A percentile compares a stretch with the other conserved stretches of the same genome.
phyloP scores from a whole-genome alignment of 2,888 invertebrate genomes.

The Agrochola lota region DNA sequence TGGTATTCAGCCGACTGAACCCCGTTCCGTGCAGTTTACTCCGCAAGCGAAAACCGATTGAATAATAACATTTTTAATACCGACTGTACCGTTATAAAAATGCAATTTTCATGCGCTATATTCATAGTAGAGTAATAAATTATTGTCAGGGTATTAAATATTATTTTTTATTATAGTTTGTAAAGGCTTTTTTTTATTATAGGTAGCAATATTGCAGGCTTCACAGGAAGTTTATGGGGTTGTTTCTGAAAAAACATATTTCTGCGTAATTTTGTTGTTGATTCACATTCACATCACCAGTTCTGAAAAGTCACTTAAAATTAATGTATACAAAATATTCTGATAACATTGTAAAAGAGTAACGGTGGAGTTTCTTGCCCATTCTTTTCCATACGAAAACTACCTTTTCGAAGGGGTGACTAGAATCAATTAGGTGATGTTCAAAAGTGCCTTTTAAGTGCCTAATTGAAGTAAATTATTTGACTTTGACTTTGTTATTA shows the following conservation, averaged over 20 bases:
- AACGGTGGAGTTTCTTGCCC: too few relatives aligned
- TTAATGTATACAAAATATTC: too few relatives aligned
- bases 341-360: too few relatives aligned
- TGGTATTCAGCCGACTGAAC: not conserved
- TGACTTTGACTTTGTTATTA: too few relatives aligned
- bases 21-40: slow-evolving; percentile 13
- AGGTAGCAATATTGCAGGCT: slow-evolving; percentile 16
- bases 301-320: not conserved
- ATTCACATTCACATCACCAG: not conserved
- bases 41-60: slow-evolving; percentile 49
- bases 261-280: not conserved
- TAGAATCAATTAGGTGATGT: too few relatives aligned
- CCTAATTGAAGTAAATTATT: too few relatives aligned
- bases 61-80: slow-evolving; percentile 57
- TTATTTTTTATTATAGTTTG: slow-evolving; percentile 46
- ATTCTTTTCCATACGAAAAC: too few relatives aligned
- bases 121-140: slow-evolving; percentile 47
- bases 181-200: not conserved
- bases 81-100: slow-evolving; percentile 50
- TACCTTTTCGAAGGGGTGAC: too few relatives aligned
- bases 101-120: slow-evolving; percentile 50
- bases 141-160: slow-evolving; percentile 49
- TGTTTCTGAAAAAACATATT: not conserved
- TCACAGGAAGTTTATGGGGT: not conserved
- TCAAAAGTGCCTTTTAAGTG: too few relatives aligned